phyloP scores from a whole-genome alignment of 2,888 invertebrate species.

The Hemaris fuciformis region DNA sequence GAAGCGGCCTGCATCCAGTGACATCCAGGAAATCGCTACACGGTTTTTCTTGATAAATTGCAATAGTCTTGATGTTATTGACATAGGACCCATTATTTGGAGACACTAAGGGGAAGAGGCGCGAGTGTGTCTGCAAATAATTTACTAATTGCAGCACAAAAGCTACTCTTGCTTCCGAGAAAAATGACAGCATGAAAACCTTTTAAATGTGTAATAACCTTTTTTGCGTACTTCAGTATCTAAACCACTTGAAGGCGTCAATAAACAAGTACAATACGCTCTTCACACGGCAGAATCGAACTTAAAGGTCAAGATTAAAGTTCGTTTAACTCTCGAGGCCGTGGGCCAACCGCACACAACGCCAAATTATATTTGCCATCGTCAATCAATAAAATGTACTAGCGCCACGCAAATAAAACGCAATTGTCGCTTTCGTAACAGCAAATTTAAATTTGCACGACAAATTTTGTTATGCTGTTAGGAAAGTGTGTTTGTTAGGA shows the following conservation, averaged over 20 bases:
- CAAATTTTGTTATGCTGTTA: not conserved
- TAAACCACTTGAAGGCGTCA: constrained; percentile 17
- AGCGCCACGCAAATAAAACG: not conserved
- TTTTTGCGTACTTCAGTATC: not conserved
- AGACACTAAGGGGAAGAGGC: not conserved
- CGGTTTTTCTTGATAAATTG: no score
- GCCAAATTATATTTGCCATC: not conserved
- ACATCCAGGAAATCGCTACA: no score
- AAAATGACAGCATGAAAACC: not conserved
- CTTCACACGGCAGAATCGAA: constrained; percentile 27
- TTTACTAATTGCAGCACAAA: not conserved
- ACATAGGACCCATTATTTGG: no score
- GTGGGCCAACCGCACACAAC: constrained; percentile 1
- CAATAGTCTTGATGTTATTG: no score
- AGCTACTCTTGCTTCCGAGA: not conserved
- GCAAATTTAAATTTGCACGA: not conserved
- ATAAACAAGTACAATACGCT: constrained; percentile 28
- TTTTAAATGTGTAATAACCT: not conserved
- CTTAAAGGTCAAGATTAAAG: constrained; percentile 58
- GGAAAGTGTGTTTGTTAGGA: not conserved
- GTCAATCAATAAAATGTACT: not conserved
- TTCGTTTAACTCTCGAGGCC: constrained; percentile 62
- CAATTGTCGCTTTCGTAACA: not conserved
- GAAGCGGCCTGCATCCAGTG: no score
- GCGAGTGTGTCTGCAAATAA: not conserved